Evolutionary conservation across 2,797 vertebrate species (phyloP).

Genomic region (Hemitrygon akajei): DNA sequence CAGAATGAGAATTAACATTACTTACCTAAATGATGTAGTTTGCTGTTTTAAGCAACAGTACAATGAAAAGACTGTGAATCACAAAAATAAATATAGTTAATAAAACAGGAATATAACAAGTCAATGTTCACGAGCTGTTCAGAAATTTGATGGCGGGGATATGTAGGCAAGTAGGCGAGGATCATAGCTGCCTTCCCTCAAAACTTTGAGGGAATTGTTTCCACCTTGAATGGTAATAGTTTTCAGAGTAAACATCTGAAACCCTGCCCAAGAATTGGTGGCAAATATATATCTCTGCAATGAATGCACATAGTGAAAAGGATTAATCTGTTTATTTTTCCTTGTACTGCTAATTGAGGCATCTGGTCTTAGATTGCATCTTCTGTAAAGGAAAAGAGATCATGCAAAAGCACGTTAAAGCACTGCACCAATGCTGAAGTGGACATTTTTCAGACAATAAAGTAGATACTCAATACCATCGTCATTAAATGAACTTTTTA

Average conservation of each 20-base stretch:
- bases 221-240: background rate
- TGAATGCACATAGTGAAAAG: background rate
- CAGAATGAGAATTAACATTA: too few relatives aligned
- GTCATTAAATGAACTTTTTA: background rate
- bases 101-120: too few relatives aligned
- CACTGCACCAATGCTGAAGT: background rate
- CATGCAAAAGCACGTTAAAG: background rate
- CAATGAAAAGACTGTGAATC: too few relatives aligned
- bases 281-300: background rate
- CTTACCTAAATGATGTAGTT: too few relatives aligned
- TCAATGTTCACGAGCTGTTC: too few relatives aligned
- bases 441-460: background rate
- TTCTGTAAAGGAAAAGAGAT: background rate
- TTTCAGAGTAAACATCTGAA: background rate
- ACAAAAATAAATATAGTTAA: too few relatives aligned
- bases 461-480: background rate
- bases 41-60: too few relatives aligned
- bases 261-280: background rate
- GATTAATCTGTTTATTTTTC: background rate
- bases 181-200: background rate
- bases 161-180: background rate
- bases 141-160: too few relatives aligned
- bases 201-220: background rate
- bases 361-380: background rate
- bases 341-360: background rate